phyloP scores from a whole-genome alignment of 1,140 invertebrate genomes.

The Drosophila ogumai region DNA sequence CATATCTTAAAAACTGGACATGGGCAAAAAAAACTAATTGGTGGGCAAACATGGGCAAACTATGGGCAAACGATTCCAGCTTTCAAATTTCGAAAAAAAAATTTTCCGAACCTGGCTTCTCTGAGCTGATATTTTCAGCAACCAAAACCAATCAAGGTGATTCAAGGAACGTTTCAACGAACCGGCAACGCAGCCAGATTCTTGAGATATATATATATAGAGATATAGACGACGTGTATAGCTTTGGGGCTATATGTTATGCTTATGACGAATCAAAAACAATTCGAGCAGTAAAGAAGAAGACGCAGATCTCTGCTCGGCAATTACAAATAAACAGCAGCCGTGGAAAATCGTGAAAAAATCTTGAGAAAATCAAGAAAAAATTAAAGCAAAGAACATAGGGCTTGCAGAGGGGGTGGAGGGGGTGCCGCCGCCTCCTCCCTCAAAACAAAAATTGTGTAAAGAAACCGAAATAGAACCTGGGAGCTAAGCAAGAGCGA shows the following conservation, averaged over 20 bases:
- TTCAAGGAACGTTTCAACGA: background rate
- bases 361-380: background rate
- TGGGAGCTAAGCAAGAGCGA: background rate
- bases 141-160: background rate
- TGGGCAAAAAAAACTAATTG: too few species aligned
- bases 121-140: too few species aligned
- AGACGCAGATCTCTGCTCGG: conserved; percentile 40
- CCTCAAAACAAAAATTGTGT: background rate
- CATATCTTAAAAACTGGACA: too few species aligned
- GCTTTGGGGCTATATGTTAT: conserved; percentile 38
- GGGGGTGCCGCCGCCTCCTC: conserved; percentile 13
- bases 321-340: conserved; percentile 42
- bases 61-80: too few species aligned
- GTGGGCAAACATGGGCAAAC: too few species aligned
- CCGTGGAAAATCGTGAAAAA: conserved; percentile 11
- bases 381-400: background rate
- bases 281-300: conserved; percentile 33
- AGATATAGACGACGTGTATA: conserved; percentile 20
- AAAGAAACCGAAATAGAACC: conserved; percentile 9
- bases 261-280: conserved; percentile 50
- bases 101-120: too few species aligned
- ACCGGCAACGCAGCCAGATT: conserved; percentile 2
- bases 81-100: too few species aligned
- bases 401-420: background rate
- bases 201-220: background rate